Conservation (phyloP, 1,140 invertebrate species). For the Drosophila parvula region DNA sequence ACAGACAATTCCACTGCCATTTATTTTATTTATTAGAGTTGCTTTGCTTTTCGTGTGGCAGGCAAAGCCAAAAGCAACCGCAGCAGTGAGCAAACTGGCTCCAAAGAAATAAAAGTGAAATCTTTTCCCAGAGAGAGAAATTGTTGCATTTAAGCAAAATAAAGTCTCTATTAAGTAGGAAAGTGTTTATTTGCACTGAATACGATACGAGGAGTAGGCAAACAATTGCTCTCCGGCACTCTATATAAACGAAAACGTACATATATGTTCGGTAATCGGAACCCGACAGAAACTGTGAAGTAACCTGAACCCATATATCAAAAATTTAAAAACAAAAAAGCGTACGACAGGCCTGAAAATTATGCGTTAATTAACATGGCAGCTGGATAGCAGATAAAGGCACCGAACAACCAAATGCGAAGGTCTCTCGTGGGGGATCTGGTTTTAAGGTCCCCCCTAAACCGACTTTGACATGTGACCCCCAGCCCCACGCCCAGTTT, state of each 20-base stretch:
- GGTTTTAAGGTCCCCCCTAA: constrained; percentile 51
- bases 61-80: constrained; percentile 24
- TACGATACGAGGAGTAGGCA: neutral
- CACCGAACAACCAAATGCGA: constrained; percentile 17
- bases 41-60: constrained; percentile 50
- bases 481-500: constrained; percentile 32
- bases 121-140: constrained; percentile 75
- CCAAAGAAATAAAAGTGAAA: constrained; percentile 75
- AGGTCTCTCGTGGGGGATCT: constrained; percentile 47
- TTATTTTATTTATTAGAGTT: constrained; percentile 79
- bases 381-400: constrained; percentile 46
- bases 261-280: constrained; percentile 49
- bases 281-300: constrained; percentile 24
- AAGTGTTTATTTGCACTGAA: constrained; percentile 14
- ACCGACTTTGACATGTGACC: constrained; percentile 67
- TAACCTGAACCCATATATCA: constrained; percentile 65
- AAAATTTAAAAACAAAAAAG: constrained; percentile 38
- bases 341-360: constrained; percentile 64
- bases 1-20: constrained; percentile 67
- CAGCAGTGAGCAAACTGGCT: constrained; percentile 53
- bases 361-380: constrained; percentile 74
- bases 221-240: constrained; percentile 25
- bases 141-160: constrained; percentile 56
- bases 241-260: constrained; percentile 4
- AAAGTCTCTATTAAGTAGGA: constrained; percentile 31